These are phyloP conservation scores for Eptatretus burgeri DNA, from an alignment of 2,113 vertebrate genomes.

Conservation along the genomic window DNA sequence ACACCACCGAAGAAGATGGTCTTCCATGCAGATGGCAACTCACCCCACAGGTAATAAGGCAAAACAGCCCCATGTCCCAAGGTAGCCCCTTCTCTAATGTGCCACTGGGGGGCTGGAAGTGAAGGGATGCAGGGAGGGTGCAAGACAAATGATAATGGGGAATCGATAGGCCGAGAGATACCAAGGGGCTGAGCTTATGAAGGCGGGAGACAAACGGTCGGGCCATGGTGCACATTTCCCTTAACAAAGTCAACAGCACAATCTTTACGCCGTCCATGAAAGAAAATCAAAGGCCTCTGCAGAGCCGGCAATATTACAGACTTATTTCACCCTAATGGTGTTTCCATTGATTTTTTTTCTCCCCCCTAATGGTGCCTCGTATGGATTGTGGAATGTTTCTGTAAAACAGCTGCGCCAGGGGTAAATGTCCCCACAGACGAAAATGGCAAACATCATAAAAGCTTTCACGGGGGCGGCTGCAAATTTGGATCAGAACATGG, in stretches of 20 bases:
- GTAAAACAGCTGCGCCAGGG: slow-evolving; percentile 94
- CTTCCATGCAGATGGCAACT: no score
- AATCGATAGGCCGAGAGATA: slow-evolving; percentile 99
- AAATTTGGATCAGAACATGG: slow-evolving; percentile 17
- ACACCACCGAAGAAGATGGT: no score
- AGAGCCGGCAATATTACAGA: slow-evolving; percentile 99
- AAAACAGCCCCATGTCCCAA: no score
- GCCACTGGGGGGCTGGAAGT: no score
- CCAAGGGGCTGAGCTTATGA: slow-evolving; percentile 99
- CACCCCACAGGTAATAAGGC: no score
- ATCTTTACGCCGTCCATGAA: slow-evolving; percentile 99
- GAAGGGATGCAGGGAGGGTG: slow-evolving; percentile 41
- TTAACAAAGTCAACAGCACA: slow-evolving; percentile 99
- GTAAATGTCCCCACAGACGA: slow-evolving; percentile 99
- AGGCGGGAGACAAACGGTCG: slow-evolving; percentile 99
- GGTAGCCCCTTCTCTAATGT: no score
- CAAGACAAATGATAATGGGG: slow-evolving; percentile 99
- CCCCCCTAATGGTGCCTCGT: slow-evolving; percentile 97
- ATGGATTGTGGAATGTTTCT: slow-evolving; percentile 99
- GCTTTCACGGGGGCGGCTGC: slow-evolving; percentile 23
- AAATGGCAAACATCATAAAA: slow-evolving; percentile 86
- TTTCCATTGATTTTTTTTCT: slow-evolving; percentile 99
- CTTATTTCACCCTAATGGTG: slow-evolving; percentile 99
- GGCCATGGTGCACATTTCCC: slow-evolving; percentile 98
- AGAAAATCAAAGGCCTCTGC: slow-evolving; percentile 99